These are phyloP conservation scores for Berghia stephanieae DNA, from an alignment of 1,140 invertebrate species.

Conservation along the genomic window DNA sequence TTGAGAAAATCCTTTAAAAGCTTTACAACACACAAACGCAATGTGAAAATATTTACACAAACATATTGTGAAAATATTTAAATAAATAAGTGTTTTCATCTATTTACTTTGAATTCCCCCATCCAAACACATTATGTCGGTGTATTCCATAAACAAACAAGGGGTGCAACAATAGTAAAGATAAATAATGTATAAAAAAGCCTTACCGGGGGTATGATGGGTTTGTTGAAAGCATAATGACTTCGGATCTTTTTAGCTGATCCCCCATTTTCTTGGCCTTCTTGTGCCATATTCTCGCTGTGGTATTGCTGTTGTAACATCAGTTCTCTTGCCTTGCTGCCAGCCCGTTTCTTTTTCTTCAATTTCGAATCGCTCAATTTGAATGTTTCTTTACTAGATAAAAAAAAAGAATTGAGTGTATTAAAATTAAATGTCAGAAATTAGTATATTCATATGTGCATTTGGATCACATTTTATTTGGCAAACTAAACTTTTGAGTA, in stretches of 20 bases:
- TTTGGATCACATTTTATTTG: background rate
- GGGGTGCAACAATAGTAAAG: no score
- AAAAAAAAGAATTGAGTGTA: background rate
- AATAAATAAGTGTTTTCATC: no score
- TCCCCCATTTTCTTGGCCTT: background rate
- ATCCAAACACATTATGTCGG: no score
- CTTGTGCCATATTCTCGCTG: background rate
- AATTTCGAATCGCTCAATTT: conserved; percentile 52
- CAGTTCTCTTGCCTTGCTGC: conserved; percentile 49
- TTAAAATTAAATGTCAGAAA: background rate
- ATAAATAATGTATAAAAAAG: no score
- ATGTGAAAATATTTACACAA: background rate
- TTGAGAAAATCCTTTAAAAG: no score
- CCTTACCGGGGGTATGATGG: conserved; percentile 56
- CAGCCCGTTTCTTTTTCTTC: conserved; percentile 53
- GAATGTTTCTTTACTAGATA: conserved; percentile 56
- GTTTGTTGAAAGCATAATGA: conserved; percentile 60
- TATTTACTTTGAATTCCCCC: no score
- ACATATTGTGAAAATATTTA: background rate
- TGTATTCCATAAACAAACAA: no score
- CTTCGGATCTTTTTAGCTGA: conserved; percentile 44
- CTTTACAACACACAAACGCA: background rate
- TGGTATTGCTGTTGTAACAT: conserved; percentile 47
- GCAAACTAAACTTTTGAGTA: background rate
- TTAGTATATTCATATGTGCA: background rate